Evolutionary conservation across 2,888 invertebrate species (phyloP).

Genomic region (Clusia tigrina): DNA sequence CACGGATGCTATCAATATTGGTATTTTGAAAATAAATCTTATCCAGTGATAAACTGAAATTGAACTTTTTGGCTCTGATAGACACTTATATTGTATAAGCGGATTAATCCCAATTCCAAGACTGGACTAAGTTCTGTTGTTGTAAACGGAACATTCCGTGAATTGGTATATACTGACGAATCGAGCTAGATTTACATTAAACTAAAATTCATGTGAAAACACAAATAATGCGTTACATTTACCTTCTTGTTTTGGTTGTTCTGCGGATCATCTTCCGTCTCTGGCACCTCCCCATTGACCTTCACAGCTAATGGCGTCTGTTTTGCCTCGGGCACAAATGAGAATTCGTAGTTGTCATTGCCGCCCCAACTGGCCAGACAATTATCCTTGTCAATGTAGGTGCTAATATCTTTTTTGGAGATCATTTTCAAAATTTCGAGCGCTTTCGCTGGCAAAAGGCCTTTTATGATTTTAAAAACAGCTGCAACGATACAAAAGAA

Average conservation of each 20-base stretch:
- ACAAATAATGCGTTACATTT: no score
- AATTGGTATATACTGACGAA: no score
- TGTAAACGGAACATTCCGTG: no score
- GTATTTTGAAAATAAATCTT: no score
- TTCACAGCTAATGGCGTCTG: constrained; percentile 6
- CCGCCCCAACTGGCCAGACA: constrained; percentile 85
- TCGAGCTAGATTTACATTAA: no score
- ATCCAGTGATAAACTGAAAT: no score
- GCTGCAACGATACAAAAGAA: constrained; percentile 67
- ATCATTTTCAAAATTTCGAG: constrained; percentile 88
- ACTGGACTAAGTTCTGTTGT: no score
- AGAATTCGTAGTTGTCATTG: constrained; percentile 75
- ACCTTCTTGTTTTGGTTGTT: constrained; percentile 49
- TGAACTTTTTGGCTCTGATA: no score
- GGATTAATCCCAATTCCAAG: no score
- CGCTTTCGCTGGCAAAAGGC: constrained; percentile 85
- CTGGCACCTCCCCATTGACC: background rate
- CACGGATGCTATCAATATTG: no score
- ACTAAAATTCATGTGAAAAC: no score
- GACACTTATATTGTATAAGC: no score
- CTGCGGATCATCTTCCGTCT: constrained; percentile 36
- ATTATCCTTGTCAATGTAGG: constrained; percentile 77
- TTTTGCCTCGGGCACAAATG: constrained; percentile 70
- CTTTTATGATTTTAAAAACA: constrained; percentile 89
- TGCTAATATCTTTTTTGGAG: constrained; percentile 76